Evolutionary conservation across 2,113 vertebrate genomes (phyloP), one percentile per base, ranked within the genome.

Genomic region (Passer domesticus): DNA sequence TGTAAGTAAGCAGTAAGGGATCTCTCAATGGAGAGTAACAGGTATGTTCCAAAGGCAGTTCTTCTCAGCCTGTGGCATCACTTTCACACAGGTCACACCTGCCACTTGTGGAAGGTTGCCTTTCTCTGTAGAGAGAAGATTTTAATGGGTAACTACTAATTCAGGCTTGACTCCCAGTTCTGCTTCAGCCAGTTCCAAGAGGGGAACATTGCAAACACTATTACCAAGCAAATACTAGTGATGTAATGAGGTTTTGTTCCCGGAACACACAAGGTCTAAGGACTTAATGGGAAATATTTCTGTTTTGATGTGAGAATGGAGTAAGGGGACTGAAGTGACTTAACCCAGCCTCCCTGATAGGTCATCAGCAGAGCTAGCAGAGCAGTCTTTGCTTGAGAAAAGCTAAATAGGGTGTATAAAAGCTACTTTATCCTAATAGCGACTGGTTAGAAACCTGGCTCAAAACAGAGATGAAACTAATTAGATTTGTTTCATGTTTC

Each of bases 401-500:
- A 30, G 17, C 19, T 90, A 73, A 82, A 60, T 25, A 44, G 7
- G 7, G 39, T 24, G 22, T 15, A 13, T 16, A 66, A 88, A 87
- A 83, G 7, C 24, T 77, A 30, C 20, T 77, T 84, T 39, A 24
- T 39, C 14, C 28, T 73, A 76, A 49, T 27, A 64, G 49, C 35
- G 30, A 82, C 68, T 35, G 62, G 7, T 24, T 93, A 73, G 55
- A 69, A 62, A 80, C 30, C 15, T 87, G 55, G 8, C 31, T 83
- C 30, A 52, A 69, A 94, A 59, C 14, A 80, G 68, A 59, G 22
- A 68, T n/a, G 25, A 18, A 93, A 46, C 14, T 56, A 66, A 77
- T 82, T 77, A 73, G 30, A 64, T 91, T 91, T 83, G 16, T 74
- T 95, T 92, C 35, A 52, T 58, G 31, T 92, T 92, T 79, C 39